Evolutionary conservation across 2,888 invertebrate genomes (phyloP), one percentile per base, ranked within the genome.

Genomic region (Agrenia bidenticulata): DNA sequence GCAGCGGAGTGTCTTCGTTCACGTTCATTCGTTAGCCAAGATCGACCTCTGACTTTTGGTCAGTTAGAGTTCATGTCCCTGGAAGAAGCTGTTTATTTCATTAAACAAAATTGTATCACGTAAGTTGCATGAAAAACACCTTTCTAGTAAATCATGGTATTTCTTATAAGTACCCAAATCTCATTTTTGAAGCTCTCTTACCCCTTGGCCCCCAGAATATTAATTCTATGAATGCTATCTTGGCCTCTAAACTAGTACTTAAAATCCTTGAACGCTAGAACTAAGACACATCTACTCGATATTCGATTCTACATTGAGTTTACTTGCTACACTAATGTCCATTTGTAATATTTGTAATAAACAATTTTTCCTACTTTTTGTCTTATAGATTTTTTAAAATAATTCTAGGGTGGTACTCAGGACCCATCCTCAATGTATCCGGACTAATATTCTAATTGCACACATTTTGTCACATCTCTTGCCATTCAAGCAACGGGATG

Each of bases 401-500:
- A 19, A 45, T 42, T 42, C 7, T 32, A 69, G 66, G 41, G 17
- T 59, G 42, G 55, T 57, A 21, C 27, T 68, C 21, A 26, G 64
- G 11, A 51, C 13, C 19, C 57, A 62, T 27, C 23, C n/a, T 21
- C 57, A 59, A 41, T 64, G 53, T 17, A 57, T 68, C 4, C 50
- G 54, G 11, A 49, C 64, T 19, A 69, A 66, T 24, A 45, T 65
- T 4, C 49, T 59, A 17, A 51, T 69, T n/a, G 59, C 69, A 0
- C 60, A 69, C 21, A 56, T 62, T 39, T 66, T 69, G 37, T 58
- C 51, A 2, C 27, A 53, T 5, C 45, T 61, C 13, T 50, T 69
- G 11, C 69, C 69, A 1, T 55, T 64, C 37, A 49, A 54, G 32
- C 59, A 54, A n/a, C 54, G 64, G 19, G 69, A 69, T 53, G 37